These are phyloP conservation scores for Apostichopus parvimensis DNA, from an alignment of 35 echinoderm and acorn worm species.

Conservation along the genomic window DNA sequence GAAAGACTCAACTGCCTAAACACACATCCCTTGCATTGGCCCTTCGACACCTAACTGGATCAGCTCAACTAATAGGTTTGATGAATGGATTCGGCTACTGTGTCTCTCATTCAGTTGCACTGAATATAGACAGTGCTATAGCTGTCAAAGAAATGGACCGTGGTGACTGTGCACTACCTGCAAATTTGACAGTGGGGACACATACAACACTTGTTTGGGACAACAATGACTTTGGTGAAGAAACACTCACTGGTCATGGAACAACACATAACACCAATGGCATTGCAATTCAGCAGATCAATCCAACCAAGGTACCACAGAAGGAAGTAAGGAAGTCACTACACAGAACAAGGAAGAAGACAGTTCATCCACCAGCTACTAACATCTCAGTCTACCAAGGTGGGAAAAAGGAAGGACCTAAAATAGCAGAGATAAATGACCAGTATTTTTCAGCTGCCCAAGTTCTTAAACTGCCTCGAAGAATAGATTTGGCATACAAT, in stretches of 20 bases:
- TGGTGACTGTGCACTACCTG: constrained; percentile 11
- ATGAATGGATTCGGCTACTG: constrained; percentile 75
- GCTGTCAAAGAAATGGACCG: background rate
- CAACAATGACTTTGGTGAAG: constrained; percentile 58
- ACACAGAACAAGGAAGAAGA: constrained; percentile 16
- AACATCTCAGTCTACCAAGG: constrained; percentile 5
- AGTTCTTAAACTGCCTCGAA: background rate
- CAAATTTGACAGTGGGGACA: background rate
- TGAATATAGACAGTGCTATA: constrained; percentile 30
- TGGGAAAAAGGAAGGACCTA: constrained; percentile 17
- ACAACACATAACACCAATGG: constrained; percentile 58
- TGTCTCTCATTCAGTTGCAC: constrained; percentile 39
- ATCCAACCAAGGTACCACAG: background rate
- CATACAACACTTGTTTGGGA: background rate
- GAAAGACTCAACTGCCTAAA: constrained; percentile 58
- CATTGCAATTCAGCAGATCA: constrained; percentile 50
- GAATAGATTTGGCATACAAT: constrained; percentile 18
- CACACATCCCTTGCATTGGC: constrained; percentile 66
- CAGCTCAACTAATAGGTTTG: constrained; percentile 65
- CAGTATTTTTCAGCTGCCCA: background rate
- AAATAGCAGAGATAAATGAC: background rate
- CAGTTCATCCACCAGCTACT: constrained; percentile 7
- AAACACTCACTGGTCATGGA: constrained; percentile 63
- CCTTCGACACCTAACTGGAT: constrained; percentile 75
- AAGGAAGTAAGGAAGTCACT: background rate